Evolutionary conservation across 2,113 vertebrate species (phyloP).

Genomic region (Myrmecophaga tridactyla): DNA sequence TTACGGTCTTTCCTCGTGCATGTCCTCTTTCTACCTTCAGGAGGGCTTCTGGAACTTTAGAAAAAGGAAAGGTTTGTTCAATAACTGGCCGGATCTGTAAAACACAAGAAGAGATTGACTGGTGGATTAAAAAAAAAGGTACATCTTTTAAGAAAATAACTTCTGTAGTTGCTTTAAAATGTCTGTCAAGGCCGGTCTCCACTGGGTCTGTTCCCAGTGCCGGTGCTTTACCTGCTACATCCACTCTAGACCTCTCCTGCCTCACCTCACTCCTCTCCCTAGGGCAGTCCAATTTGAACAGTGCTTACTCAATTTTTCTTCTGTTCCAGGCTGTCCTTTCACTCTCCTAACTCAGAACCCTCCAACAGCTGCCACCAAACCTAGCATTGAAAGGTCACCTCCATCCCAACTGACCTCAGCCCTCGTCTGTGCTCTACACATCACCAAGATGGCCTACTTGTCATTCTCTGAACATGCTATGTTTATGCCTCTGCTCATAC

Average conservation of each 20-base stretch:
- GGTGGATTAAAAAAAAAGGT: neutral
- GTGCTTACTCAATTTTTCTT: neutral
- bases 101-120: conserved; percentile 59
- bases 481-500: neutral
- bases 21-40: conserved; percentile 93
- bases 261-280: accelerated
- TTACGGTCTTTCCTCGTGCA: conserved; percentile 94
- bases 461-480: accelerated
- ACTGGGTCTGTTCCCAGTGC: neutral
- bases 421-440: accelerated
- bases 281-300: neutral
- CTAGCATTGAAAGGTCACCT: neutral
- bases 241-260: neutral
- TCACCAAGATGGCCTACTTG: neutral
- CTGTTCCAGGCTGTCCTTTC: neutral
- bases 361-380: neutral
- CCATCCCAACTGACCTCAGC: neutral
- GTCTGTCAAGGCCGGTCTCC: neutral
- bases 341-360: neutral
- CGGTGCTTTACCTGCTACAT: neutral
- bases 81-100: conserved; percentile 92
- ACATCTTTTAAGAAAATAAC: accelerated
- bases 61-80: conserved; percentile 91
- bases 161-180: accelerated
- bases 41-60: conserved; percentile 93